Conservation (phyloP, 2,113 vertebrate species). For the Hemibagrus wyckioides region DNA sequence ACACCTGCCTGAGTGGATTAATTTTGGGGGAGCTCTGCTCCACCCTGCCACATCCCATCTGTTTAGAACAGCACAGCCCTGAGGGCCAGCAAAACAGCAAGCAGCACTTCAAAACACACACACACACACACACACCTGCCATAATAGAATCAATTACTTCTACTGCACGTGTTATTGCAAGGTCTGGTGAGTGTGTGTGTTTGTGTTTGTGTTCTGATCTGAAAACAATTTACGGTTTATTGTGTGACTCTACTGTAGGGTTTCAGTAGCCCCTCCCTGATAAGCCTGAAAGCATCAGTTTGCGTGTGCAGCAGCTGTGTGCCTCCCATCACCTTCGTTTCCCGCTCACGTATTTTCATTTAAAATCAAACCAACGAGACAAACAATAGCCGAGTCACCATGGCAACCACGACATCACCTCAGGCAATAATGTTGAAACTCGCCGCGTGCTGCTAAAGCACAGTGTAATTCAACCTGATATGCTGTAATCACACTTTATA, state of each 20-base stretch:
- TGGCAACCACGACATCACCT: conserved; percentile 38
- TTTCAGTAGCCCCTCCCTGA: not conserved
- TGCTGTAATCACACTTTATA: conserved; percentile 3
- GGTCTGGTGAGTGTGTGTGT: not conserved
- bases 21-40: conserved; percentile 40
- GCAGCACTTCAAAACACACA: conserved; percentile 27
- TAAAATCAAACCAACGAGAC: conserved; percentile 31
- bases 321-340: conserved; percentile 9
- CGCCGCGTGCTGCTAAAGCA: not conserved
- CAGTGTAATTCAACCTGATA: not conserved
- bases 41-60: conserved; percentile 54
- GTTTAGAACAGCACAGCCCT: conserved; percentile 53
- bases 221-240: conserved; percentile 23
- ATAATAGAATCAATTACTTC: not conserved
- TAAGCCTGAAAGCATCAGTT: conserved; percentile 1
- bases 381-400: conserved; percentile 36
- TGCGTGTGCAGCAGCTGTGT: conserved; percentile 19
- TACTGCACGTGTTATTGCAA: not conserved
- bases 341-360: conserved; percentile 4
- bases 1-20: conserved; percentile 54
- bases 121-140: conserved; percentile 17
- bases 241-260: conserved; percentile 8
- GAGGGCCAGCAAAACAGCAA: conserved; percentile 35
- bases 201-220: not conserved
- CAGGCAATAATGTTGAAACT: conserved; percentile 30